Percentiles rank a stretch among this genome's conserved stretches.
Conservation (phyloP, 2,113 vertebrate genomes). For the Thamnophis sirtalis region DNA sequence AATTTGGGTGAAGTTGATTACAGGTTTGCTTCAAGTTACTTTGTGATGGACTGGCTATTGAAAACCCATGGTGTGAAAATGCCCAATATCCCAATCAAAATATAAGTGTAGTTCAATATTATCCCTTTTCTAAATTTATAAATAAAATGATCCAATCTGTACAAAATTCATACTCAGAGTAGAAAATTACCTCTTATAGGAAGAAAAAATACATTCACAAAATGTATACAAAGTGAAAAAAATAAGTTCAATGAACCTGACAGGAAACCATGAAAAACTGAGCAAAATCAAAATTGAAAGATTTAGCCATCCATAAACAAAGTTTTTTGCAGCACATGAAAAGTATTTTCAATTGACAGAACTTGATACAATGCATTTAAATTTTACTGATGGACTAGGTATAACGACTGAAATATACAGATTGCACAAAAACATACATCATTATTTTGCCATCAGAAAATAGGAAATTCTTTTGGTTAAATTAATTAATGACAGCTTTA, state of each 20-base stretch:
- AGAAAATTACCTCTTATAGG: background rate
- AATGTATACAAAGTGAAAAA: background rate
- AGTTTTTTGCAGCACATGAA: background rate
- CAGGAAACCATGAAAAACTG: background rate
- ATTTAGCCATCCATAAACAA: background rate
- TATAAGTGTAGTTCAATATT: background rate
- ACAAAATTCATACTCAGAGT: background rate
- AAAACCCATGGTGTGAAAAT: background rate
- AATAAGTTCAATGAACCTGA: background rate
- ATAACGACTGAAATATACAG: background rate
- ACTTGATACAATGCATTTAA: background rate
- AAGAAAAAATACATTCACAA: background rate
- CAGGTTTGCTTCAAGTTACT: background rate
- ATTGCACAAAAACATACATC: background rate
- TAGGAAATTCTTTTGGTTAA: background rate
- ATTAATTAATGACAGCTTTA: background rate
- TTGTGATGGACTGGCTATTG: background rate
- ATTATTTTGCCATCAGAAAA: background rate
- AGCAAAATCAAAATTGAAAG: background rate
- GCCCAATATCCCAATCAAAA: background rate
- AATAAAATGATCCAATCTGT: background rate
- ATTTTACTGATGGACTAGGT: background rate
- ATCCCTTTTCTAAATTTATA: background rate
- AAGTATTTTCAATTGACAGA: background rate
- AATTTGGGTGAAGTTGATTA: background rate